A percentile compares a stretch with the other conserved stretches of the same genome.
Evolutionary conservation across 2,888 invertebrate species (phyloP).

Genomic region (Sepiola atlantica): DNA sequence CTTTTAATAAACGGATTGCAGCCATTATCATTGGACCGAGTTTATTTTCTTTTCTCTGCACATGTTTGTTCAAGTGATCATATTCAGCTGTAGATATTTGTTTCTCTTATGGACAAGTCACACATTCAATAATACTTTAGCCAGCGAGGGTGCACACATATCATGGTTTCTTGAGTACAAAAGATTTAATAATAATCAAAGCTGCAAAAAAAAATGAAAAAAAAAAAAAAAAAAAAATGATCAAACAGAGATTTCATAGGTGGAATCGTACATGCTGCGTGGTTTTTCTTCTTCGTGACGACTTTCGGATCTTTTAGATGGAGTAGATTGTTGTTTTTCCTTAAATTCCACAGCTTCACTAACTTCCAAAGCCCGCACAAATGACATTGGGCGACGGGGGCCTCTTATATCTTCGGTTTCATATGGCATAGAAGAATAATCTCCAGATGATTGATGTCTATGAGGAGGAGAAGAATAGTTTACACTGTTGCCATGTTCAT

Average conservation of each 20-base stretch:
- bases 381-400: constrained; percentile 71
- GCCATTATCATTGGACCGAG: neutral
- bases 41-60: neutral
- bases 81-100: neutral
- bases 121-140: constrained; percentile 43
- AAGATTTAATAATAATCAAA: constrained; percentile 6
- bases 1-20: constrained; percentile 18
- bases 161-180: constrained; percentile 2
- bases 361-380: constrained; percentile 74
- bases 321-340: constrained; percentile 54
- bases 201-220: neutral
- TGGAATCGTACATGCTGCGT: constrained; percentile 66
- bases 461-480: constrained; percentile 34
- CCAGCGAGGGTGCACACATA: constrained; percentile 42
- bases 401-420: constrained; percentile 50
- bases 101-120: constrained; percentile 32
- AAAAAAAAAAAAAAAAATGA: neutral
- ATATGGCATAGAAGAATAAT: constrained; percentile 34
- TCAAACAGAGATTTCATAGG: constrained; percentile 70
- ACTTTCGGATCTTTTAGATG: constrained; percentile 47
- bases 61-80: neutral
- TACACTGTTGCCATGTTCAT: constrained; percentile 44
- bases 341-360: constrained; percentile 68
- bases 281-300: constrained; percentile 58
- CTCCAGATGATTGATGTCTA: neutral